A percentile compares a stretch with the other conserved stretches of the same genome.
Evolutionary conservation across 2,888 invertebrate species (phyloP).

Genomic region (Phaedon cochleariae): DNA sequence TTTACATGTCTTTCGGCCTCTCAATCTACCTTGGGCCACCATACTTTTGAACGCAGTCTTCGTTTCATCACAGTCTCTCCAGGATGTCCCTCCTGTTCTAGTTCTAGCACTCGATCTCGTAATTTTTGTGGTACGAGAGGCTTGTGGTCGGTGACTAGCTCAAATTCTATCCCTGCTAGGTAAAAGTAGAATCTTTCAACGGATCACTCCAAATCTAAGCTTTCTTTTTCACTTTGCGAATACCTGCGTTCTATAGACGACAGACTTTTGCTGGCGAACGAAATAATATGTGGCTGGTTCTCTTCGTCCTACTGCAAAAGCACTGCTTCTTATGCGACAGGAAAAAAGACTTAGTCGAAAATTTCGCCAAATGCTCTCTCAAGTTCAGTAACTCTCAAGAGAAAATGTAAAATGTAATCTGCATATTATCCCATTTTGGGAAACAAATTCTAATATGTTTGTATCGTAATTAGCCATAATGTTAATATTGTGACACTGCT

Average conservation of each 20-base stretch:
- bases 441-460: too few species aligned
- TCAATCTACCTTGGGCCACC: constrained; percentile 38
- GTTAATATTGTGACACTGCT: too few species aligned
- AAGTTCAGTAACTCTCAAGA: too few species aligned
- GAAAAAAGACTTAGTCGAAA: constrained; percentile 41
- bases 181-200: constrained; percentile 58
- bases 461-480: too few species aligned
- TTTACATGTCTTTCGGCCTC: constrained; percentile 32
- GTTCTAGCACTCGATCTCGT: constrained; percentile 4
- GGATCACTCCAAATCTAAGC: constrained; percentile 56
- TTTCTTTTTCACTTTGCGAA: constrained; percentile 56
- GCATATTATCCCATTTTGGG: too few species aligned
- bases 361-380: constrained; percentile 26
- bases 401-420: too few species aligned
- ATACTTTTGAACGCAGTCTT: constrained; percentile 34
- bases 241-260: constrained; percentile 43
- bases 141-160: constrained; percentile 50
- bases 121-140: constrained; percentile 47
- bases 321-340: too few species aligned
- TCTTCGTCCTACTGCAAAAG: too few species aligned
- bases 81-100: constrained; percentile 37
- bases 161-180: constrained; percentile 59
- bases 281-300: too few species aligned
- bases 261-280: constrained; percentile 46
- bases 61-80: constrained; percentile 34